Conservation (phyloP, 1,140 invertebrate species). For the Spodoptera frugiperda region DNA sequence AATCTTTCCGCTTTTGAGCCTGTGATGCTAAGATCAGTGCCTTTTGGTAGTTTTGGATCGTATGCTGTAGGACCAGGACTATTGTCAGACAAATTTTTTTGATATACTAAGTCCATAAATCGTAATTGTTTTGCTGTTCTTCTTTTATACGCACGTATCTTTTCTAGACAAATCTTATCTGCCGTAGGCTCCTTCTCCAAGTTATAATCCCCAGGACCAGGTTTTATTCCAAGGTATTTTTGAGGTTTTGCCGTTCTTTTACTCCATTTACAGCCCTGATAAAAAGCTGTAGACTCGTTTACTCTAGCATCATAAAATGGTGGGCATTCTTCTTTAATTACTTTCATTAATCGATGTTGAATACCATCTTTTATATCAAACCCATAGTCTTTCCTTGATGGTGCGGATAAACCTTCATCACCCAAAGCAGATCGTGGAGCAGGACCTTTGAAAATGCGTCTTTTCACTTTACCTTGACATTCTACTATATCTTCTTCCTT, state of each 20-base stretch:
- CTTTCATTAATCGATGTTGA: conserved; percentile 52
- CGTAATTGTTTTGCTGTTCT: conserved; percentile 71
- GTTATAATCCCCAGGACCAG: conserved; percentile 71
- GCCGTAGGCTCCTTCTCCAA: conserved; percentile 55
- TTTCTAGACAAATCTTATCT: conserved; percentile 64
- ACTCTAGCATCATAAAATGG: conserved; percentile 69
- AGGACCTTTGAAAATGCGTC: conserved; percentile 66
- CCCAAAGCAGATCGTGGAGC: conserved; percentile 50
- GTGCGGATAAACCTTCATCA: conserved; percentile 55
- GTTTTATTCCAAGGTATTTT: conserved; percentile 49
- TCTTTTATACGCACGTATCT: conserved; percentile 60
- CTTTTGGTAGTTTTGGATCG: conserved; percentile 58
- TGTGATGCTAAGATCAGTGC: conserved; percentile 58
- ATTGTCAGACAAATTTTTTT: conserved; percentile 64
- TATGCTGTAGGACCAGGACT: conserved; percentile 70
- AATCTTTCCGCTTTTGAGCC: conserved; percentile 66
- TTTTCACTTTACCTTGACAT: conserved; percentile 66
- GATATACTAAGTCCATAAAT: conserved; percentile 74
- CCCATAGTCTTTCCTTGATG: conserved; percentile 59
- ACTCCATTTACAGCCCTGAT: conserved; percentile 79
- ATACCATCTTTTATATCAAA: conserved; percentile 58
- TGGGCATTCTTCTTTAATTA: conserved; percentile 52
- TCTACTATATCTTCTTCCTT: conserved; percentile 47
- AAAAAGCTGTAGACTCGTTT: conserved; percentile 67
- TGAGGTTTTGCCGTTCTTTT: conserved; percentile 59